Base-by-base conservation (phyloP, 2,888 invertebrate species). In the Hemithea aestivaria region DNA sequence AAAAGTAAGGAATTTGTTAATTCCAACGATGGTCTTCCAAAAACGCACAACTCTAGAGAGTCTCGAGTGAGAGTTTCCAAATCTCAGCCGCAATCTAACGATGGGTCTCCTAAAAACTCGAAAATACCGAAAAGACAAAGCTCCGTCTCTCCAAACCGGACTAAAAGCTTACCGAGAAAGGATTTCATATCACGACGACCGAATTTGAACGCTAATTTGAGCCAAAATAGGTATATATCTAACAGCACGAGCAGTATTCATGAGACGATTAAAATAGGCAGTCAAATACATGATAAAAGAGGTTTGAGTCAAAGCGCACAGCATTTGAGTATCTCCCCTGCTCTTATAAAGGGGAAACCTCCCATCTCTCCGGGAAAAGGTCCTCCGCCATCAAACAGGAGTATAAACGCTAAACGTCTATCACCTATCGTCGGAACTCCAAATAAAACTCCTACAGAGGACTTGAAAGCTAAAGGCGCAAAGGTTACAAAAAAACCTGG, bases 351-450 rank as follows among this genome's bases (percentile, higher is more conserved):
- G 62, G 77, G 82, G 0, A 88, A 87, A 54, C 87, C 87, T 27
- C 87, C 88, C 7, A 87, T 83, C 33, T 85, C 85, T 22, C 87
- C 88, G 1, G 82, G 81, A 1, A 78, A 73, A 62, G 71, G 87
- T 0, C 88, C 88, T 8, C 88, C 88, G 0, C 87, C 88, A 24
- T 76, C 84, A 0, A 85, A 87, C 27, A 83, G 68, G 53, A 52
- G 71, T 9, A 78, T 87, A 1, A 87, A 82, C 38, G 56, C 87
- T 7, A 88, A 88, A 68, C 66, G 88, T 29, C 60, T 88, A 1
- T 88, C 88, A 6, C 88, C 88, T 2, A 88, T 88, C 16, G 87
- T 85, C 24, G 85, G 87, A 1, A 88, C 88, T 6, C 88, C 88
- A 20, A 88, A 73, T 40, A 88, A 87, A 66, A 87, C 80, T 57